Conservation (phyloP, 2,888 invertebrate genomes). For the Chorisops tibialis region DNA sequence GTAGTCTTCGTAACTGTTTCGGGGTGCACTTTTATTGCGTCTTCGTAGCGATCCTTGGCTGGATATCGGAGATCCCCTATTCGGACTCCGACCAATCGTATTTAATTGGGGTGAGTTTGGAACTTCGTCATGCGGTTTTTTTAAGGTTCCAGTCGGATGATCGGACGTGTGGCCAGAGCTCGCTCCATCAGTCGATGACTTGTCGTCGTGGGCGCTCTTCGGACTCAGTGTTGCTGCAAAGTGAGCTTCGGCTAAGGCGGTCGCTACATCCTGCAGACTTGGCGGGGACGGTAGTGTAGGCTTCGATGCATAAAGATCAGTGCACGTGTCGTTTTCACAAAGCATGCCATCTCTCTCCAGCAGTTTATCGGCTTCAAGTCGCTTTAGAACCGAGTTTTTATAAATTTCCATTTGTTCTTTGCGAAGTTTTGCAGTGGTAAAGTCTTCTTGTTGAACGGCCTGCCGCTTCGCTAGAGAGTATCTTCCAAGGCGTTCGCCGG, state of each 20-base stretch:
- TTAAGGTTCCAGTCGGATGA: conserved; percentile 38
- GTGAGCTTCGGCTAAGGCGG: conserved; percentile 46
- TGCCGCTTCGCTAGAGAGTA: conserved; percentile 88
- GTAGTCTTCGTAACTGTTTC: conserved; percentile 79
- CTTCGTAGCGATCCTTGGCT: conserved; percentile 60
- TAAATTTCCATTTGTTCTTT: conserved; percentile 87
- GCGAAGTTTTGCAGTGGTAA: conserved; percentile 83
- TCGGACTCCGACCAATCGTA: conserved; percentile 44
- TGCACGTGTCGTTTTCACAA: conserved; percentile 45
- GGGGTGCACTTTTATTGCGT: conserved; percentile 63
- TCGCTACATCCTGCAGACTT: conserved; percentile 51
- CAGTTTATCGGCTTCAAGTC: conserved; percentile 70
- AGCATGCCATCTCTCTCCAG: conserved; percentile 73
- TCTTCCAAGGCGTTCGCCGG: conserved; percentile 86
- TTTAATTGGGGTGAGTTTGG: conserved; percentile 47
- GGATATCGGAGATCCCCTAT: conserved; percentile 56
- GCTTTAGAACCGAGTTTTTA: conserved; percentile 69
- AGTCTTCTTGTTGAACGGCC: conserved; percentile 89
- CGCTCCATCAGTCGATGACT: conserved; percentile 42
- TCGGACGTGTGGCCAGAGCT: conserved; percentile 35
- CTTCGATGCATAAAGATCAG: conserved; percentile 49
- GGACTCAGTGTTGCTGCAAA: conserved; percentile 42
- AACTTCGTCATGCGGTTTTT: conserved; percentile 49
- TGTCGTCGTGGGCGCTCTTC: conserved; percentile 44
- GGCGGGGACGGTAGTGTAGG: conserved; percentile 49